phyloP scores from a whole-genome alignment of 1,140 invertebrate species.

The Contarinia nasturtii region DNA sequence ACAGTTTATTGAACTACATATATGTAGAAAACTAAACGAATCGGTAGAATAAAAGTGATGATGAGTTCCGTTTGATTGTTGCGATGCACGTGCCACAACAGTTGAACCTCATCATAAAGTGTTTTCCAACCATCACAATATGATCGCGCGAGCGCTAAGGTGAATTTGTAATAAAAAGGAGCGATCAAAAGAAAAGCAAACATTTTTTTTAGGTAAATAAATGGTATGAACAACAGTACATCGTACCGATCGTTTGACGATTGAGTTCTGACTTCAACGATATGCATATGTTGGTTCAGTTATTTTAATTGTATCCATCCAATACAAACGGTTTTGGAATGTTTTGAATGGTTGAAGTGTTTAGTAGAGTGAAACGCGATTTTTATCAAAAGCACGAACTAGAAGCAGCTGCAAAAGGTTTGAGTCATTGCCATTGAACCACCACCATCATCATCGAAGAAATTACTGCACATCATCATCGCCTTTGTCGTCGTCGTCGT shows the following conservation, averaged over 20 bases:
- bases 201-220: no score
- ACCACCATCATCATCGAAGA: no score
- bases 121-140: background rate
- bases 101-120: background rate
- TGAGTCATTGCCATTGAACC: no score
- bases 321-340: background rate
- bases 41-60: background rate
- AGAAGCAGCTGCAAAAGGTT: no score
- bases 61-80: background rate
- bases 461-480: no score
- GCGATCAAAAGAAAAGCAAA: background rate
- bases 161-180: background rate
- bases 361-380: background rate
- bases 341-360: background rate
- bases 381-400: no score
- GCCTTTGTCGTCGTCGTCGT: no score
- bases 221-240: conserved; percentile 1
- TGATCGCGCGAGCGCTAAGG: background rate
- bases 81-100: background rate
- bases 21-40: no score
- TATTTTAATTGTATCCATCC: background rate
- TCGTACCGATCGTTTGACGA: no score
- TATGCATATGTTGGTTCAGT: background rate
- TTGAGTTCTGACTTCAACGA: no score
- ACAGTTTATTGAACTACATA: no score